These are phyloP conservation scores for Erithacus rubecula DNA, from an alignment of 2,797 vertebrate genomes.

Conservation along the genomic window DNA sequence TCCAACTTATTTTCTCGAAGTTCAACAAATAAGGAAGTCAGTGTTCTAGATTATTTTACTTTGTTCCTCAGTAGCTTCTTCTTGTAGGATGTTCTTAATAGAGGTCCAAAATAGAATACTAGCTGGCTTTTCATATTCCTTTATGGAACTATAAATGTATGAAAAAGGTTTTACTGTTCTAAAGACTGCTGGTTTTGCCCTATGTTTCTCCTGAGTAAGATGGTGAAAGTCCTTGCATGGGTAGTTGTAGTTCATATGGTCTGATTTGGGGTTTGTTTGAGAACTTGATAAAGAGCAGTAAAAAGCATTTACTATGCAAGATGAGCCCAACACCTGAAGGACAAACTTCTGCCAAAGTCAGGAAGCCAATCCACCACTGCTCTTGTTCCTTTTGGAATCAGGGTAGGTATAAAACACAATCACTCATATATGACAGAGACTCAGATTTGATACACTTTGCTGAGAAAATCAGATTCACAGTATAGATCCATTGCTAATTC, in stretches of 20 bases:
- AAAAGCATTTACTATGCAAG: not conserved
- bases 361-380: not conserved
- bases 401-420: not conserved
- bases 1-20: not conserved
- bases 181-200: not conserved
- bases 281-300: not conserved
- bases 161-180: not conserved
- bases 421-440: not conserved
- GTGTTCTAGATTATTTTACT: not conserved
- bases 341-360: not conserved
- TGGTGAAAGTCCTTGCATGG: not conserved
- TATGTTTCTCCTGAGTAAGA: not conserved
- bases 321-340: not conserved
- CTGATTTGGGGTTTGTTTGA: slow-evolving; percentile 2
- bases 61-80: not conserved
- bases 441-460: not conserved
- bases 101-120: not conserved
- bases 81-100: not conserved
- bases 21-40: not conserved
- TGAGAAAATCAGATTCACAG: not conserved
- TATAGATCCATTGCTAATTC: not conserved
- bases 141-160: not conserved
- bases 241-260: not conserved
- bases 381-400: not conserved
- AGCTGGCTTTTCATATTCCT: not conserved